phyloP scores from a whole-genome alignment of 2,113 vertebrate species.

The Prionailurus bengalensis region DNA sequence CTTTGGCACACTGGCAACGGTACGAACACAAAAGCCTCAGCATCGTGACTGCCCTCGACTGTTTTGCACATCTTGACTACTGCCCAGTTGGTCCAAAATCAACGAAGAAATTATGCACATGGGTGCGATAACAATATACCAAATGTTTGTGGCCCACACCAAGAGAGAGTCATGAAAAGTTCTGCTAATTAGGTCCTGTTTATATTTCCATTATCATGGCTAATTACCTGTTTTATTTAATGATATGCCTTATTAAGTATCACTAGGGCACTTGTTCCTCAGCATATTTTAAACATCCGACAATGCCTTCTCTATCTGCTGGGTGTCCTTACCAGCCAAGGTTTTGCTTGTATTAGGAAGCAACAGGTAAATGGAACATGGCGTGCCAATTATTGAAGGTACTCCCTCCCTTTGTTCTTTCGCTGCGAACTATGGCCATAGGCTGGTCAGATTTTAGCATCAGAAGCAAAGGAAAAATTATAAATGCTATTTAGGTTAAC shows the following conservation, averaged over 20 bases:
- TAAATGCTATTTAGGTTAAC: neutral
- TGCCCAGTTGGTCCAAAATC: conserved; percentile 49
- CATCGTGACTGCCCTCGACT: neutral
- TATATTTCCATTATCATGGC: conserved; percentile 63
- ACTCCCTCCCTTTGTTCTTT: neutral
- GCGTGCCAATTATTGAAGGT: neutral
- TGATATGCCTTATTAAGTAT: conserved; percentile 57
- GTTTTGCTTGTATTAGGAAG: conserved; percentile 51
- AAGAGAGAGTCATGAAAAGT: conserved; percentile 58
- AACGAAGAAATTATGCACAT: conserved; percentile 50
- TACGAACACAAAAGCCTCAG: neutral
- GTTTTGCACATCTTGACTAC: conserved; percentile 46
- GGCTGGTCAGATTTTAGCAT: neutral
- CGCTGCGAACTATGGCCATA: neutral
- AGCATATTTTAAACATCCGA: conserved; percentile 40
- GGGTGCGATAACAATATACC: conserved; percentile 50
- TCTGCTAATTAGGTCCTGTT: conserved; percentile 74
- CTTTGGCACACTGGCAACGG: conserved; percentile 20
- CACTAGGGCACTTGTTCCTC: conserved; percentile 39
- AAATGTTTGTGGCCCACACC: conserved; percentile 18
- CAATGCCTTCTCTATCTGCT: conserved; percentile 54
- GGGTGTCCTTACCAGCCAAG: neutral
- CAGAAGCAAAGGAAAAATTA: neutral
- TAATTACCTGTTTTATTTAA: conserved; percentile 71
- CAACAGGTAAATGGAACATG: neutral